These are phyloP conservation scores for Protobothrops flavoviridis DNA, from an alignment of 2,113 vertebrate genomes.

Conservation along the genomic window DNA sequence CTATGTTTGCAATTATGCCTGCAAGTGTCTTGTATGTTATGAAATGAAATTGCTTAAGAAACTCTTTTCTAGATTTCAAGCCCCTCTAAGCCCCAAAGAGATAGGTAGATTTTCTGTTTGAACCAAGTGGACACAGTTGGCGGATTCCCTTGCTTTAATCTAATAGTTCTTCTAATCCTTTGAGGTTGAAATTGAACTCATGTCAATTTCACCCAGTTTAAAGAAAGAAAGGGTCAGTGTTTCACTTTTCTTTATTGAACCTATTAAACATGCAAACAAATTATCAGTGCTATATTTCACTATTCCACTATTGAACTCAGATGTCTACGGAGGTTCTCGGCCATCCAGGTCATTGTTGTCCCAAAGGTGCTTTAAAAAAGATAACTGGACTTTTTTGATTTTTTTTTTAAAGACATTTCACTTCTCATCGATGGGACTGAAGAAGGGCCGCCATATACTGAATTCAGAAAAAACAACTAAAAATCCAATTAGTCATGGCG, in stretches of 20 bases:
- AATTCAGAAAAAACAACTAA: background rate
- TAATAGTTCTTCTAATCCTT: background rate
- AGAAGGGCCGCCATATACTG: background rate
- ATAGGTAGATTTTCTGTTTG: no score
- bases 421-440: background rate
- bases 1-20: no score
- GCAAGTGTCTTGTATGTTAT: no score
- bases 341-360: background rate
- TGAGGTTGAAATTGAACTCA: background rate
- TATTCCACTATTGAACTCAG: background rate
- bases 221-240: background rate
- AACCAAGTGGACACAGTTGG: no score
- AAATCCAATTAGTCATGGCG: background rate
- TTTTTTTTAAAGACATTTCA: background rate
- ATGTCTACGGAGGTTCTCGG: background rate
- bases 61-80: no score
- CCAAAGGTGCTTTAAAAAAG: no score
- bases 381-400: background rate
- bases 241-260: background rate
- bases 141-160: background rate
- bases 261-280: background rate
- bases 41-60: no score
- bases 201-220: background rate
- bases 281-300: background rate
- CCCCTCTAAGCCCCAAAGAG: no score